phyloP scores from a whole-genome alignment of 2,888 invertebrate genomes.

The Ectropis crepuscularia region DNA sequence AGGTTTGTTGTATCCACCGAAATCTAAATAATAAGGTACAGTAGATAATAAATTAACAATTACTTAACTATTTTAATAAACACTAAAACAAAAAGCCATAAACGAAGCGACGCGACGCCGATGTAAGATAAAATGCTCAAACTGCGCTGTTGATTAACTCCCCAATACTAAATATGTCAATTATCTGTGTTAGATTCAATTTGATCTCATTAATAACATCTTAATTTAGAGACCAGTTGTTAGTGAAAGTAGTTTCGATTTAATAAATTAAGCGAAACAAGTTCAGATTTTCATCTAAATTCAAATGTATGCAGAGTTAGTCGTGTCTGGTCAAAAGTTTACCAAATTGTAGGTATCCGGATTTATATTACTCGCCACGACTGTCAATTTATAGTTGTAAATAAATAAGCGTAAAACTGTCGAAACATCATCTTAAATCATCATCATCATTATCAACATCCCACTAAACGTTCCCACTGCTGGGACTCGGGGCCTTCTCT shows the following conservation, averaged over 20 bases:
- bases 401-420: constrained; percentile 9
- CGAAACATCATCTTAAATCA: constrained; percentile 4
- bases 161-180: not conserved
- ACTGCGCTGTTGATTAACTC: not conserved
- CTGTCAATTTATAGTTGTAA: constrained; percentile 23
- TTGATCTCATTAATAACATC: constrained; percentile 8
- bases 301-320: constrained; percentile 28
- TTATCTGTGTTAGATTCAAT: constrained; percentile 3
- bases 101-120: no score
- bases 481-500: no score
- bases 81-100: no score
- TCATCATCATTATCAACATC: no score
- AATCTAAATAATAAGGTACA: no score
- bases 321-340: constrained; percentile 8
- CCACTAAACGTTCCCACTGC: no score
- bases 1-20: no score
- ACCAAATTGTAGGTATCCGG: constrained; percentile 16
- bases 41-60: no score
- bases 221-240: constrained; percentile 12
- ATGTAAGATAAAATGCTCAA: no score
- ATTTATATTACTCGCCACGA: constrained; percentile 12
- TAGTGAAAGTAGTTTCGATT: constrained; percentile 38
- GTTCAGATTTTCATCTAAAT: constrained; percentile 35
- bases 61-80: no score
- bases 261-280: constrained; percentile 26